Conservation (phyloP, 2,888 invertebrate species). For the Andrena bucephala region DNA sequence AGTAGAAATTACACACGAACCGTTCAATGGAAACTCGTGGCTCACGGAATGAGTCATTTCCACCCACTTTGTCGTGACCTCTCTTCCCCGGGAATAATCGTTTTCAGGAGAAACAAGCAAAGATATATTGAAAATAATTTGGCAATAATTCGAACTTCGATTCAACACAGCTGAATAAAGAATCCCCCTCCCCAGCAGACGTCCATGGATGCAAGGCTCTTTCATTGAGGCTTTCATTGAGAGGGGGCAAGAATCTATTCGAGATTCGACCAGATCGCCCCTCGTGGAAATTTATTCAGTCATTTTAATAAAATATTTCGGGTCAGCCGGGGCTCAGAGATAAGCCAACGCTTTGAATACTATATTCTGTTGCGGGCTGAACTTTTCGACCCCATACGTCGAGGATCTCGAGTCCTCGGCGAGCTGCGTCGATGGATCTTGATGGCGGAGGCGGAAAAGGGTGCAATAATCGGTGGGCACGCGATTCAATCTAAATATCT, state of each 20-base stretch:
- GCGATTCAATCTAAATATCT: background rate
- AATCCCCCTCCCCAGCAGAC: background rate
- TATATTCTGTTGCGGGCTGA: slow-evolving; percentile 8
- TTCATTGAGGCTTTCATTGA: background rate
- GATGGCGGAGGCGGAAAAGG: background rate
- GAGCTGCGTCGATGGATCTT: background rate
- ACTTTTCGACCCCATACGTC: slow-evolving; percentile 16
- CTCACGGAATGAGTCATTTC: no score
- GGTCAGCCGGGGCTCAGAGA: slow-evolving; percentile 16
- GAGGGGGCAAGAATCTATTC: background rate
- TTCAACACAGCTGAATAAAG: background rate
- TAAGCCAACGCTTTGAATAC: slow-evolving; percentile 27
- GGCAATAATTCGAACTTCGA: background rate
- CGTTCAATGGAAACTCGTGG: no score
- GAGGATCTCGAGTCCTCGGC: slow-evolving; percentile 1
- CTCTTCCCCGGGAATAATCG: no score
- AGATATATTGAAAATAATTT: background rate
- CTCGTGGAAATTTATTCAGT: slow-evolving; percentile 38
- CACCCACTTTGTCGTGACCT: no score
- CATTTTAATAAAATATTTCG: slow-evolving; percentile 50
- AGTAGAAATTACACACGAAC: no score
- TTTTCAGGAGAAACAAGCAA: no score
- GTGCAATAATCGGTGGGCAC: background rate
- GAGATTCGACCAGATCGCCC: slow-evolving; percentile 4
- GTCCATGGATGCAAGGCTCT: background rate